phyloP scores from a whole-genome alignment of 1,140 invertebrate species.

The Vanessa tameamea region DNA sequence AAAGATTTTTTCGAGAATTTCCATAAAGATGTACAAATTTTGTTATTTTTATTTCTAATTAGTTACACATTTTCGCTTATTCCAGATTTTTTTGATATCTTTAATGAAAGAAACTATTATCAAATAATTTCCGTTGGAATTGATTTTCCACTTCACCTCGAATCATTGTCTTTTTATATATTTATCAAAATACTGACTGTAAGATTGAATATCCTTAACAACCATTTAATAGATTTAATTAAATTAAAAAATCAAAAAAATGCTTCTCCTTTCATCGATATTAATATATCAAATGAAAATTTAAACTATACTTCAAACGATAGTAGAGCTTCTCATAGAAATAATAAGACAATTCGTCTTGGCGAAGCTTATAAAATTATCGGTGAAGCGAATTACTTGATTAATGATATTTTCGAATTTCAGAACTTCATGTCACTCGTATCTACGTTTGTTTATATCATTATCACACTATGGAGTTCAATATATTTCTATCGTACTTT shows the following conservation, averaged over 20 bases:
- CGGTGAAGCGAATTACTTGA: conserved; percentile 43
- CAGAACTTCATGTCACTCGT: conserved; percentile 55
- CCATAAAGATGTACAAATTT: not conserved
- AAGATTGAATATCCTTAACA: conserved; percentile 24
- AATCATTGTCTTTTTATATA: conserved; percentile 15
- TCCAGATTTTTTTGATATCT: not conserved
- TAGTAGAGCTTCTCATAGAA: conserved; percentile 16
- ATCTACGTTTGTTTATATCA: conserved; percentile 48
- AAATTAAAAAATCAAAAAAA: conserved; percentile 8
- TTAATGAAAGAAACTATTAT: not conserved
- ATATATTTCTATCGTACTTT: conserved; percentile 41
- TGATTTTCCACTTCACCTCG: conserved; percentile 13
- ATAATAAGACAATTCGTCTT: conserved; percentile 42
- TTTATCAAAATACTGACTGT: conserved; percentile 23
- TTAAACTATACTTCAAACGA: not conserved
- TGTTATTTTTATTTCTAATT: conserved; percentile 8
- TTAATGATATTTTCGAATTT: conserved; percentile 55
- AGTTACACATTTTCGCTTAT: not conserved
- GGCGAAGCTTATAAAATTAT: conserved; percentile 48
- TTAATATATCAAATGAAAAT: not conserved
- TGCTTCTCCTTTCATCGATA: not conserved
- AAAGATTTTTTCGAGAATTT: conserved; percentile 6
- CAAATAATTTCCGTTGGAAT: not conserved
- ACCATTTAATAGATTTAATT: conserved; percentile 23
- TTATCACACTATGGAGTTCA: conserved; percentile 54